Evolutionary conservation across 2,888 invertebrate species (phyloP), one percentile per base, ranked within the genome.

Genomic region (Nemapogon koenigi): DNA sequence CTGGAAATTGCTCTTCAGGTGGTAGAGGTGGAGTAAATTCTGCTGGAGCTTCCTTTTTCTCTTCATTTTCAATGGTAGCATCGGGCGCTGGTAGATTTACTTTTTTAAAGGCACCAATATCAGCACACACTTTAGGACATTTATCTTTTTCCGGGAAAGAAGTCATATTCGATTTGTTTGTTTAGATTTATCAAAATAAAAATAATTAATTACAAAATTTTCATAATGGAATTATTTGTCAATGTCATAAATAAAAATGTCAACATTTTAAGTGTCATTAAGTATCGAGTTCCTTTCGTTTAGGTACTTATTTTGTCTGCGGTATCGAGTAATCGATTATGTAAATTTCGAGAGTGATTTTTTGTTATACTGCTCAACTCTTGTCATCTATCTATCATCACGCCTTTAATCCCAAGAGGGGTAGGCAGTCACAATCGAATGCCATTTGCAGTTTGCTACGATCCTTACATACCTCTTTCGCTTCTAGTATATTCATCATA

Each of bases 101-200:
- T 45, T 69, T 69, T 44, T 60, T 67, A 26, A 63, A 78, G 11
- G 75, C 76, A 3, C 64, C 69, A 2, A 67, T 57, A 10, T 66
- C 57, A n/a, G 56, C 53, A 43, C 72, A 71, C 3, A 65, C 53
- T 46, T 61, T 57, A 0, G 71, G 68, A 38, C 75, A 76, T 35
- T 51, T 50, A 10, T 63, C 59, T 13, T 58, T 50, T 43, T 71
- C 72, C 2, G 68, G 62, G 40, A 64, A 71, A 2, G 59, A 46
- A 15, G 59, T 60, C 37, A 41, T 33, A n/a, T 22, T 22, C 22
- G 22, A 22, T 22, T 35, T 35, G 2, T 31, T 35, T 4, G 14
- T 11, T 13, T 31, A 31, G 6, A 16, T 31, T 15, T 15, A 30
- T 14, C n/a, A n/a, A n/a, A n/a, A n/a, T n/a, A n/a, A n/a, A n/a